Evolutionary conservation across 2,113 vertebrate species (phyloP).

Genomic region (Nyctibius bracteatus): DNA sequence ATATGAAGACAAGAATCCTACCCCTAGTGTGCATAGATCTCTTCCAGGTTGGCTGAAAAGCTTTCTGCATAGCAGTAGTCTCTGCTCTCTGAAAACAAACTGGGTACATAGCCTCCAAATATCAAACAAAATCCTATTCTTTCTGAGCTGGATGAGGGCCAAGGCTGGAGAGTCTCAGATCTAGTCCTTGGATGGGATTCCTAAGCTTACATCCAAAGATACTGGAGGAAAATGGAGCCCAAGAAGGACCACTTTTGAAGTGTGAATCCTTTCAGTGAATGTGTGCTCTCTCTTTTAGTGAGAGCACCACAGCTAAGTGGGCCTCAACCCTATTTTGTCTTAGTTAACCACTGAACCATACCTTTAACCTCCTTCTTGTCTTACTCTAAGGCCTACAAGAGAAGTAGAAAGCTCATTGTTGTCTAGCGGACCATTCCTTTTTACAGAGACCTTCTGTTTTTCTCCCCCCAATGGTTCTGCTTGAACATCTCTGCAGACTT

Average conservation of each 20-base stretch:
- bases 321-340: neutral
- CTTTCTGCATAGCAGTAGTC: neutral
- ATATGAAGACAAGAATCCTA: neutral
- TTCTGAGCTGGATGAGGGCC: neutral
- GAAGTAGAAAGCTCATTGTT: neutral
- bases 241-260: neutral
- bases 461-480: neutral
- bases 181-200: neutral
- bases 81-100: neutral
- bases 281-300: too few species aligned
- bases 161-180: neutral
- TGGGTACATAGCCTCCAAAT: neutral
- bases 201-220: neutral
- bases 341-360: neutral
- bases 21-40: neutral
- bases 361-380: neutral
- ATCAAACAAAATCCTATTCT: neutral
- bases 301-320: neutral
- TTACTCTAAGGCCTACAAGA: neutral
- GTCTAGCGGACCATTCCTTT: neutral
- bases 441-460: neutral
- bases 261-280: neutral
- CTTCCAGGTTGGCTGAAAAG: neutral
- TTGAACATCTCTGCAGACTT: constrained; percentile 76
- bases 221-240: neutral